These are phyloP conservation scores for Alauda arvensis DNA, from an alignment of 2,797 vertebrate species.

Conservation along the genomic window DNA sequence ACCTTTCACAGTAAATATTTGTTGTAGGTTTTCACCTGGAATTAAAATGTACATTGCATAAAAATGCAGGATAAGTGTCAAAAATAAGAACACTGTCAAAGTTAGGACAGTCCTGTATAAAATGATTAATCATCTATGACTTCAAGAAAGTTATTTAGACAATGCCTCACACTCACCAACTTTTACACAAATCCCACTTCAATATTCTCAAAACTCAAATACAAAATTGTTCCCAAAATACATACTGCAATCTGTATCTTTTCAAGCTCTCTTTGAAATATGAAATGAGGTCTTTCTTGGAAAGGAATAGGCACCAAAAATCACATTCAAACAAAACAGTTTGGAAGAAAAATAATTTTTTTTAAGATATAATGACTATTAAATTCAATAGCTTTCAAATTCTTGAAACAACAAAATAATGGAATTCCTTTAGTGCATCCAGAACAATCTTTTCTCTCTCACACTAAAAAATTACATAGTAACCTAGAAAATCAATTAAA, in stretches of 20 bases:
- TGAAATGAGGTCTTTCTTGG: neutral
- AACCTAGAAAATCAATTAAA: slow-evolving; percentile 68
- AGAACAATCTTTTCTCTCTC: neutral
- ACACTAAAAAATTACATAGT: slow-evolving; percentile 42
- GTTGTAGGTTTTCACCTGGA: neutral
- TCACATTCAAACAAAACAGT: neutral
- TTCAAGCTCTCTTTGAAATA: neutral
- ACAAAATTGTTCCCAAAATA: neutral
- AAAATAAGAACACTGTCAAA: neutral
- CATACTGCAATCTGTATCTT: neutral
- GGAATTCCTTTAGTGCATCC: neutral
- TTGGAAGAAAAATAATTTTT: neutral
- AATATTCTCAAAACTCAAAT: neutral
- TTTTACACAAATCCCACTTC: neutral
- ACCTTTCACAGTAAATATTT: neutral
- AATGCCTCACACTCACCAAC: neutral
- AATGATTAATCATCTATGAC: neutral
- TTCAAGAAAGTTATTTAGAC: neutral
- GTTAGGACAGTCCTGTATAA: neutral
- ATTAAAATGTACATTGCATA: neutral
- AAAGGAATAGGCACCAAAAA: neutral
- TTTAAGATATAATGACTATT: neutral
- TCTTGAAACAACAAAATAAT: neutral
- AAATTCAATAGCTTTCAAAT: neutral
- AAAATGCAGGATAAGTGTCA: neutral